Conservation (phyloP, 2,888 invertebrate genomes). For the Desoria tigrina region DNA sequence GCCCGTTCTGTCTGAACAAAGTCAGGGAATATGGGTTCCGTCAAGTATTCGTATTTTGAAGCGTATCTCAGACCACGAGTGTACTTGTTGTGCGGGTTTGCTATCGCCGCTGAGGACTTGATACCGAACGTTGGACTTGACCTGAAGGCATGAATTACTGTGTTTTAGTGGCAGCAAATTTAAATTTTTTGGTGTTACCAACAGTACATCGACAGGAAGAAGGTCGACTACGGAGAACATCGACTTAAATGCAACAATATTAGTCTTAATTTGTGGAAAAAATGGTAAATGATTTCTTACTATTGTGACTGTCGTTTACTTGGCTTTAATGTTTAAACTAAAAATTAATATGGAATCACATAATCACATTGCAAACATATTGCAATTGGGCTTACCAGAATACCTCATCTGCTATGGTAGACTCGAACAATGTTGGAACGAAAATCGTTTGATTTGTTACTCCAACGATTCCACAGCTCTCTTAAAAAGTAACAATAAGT, state of each 20-base stretch:
- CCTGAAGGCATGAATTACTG: too few species aligned
- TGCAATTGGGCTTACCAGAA: neutral
- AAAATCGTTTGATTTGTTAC: neutral
- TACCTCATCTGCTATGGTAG: neutral
- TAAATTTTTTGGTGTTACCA: neutral
- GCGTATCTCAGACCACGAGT: constrained; percentile 7
- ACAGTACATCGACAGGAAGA: neutral
- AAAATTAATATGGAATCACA: too few species aligned
- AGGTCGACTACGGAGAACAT: too few species aligned
- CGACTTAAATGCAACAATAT: neutral
- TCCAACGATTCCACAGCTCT: neutral
- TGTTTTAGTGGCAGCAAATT: neutral
- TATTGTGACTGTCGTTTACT: too few species aligned
- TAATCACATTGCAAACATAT: too few species aligned
- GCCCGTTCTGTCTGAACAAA: constrained; percentile 13
- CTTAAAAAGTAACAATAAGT: too few species aligned
- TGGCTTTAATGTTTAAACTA: too few species aligned
- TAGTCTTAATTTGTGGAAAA: too few species aligned
- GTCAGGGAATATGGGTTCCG: constrained; percentile 3
- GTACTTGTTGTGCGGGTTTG: constrained; percentile 8
- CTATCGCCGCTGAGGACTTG: neutral
- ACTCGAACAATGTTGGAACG: neutral
- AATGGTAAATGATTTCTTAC: too few species aligned
- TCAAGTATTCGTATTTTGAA: constrained; percentile 10
- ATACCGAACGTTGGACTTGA: constrained; percentile 7